These are phyloP conservation scores for Neodiprion fabricii DNA, from an alignment of 1,140 invertebrate genomes.

Conservation along the genomic window DNA sequence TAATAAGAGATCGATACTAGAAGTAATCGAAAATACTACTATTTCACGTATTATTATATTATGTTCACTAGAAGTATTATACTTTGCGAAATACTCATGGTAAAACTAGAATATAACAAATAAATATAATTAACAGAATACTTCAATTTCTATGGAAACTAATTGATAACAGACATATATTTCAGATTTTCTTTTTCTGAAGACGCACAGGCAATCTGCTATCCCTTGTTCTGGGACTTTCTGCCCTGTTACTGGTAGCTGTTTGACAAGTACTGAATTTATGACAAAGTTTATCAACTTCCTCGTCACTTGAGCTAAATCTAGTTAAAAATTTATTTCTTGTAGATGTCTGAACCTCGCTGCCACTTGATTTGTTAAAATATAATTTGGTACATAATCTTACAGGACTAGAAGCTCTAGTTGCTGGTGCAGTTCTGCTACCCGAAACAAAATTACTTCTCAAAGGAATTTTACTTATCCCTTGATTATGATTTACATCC, in stretches of 20 bases:
- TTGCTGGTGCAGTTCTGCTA: conserved; percentile 55
- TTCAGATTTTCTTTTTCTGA: conserved; percentile 40
- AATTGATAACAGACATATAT: conserved; percentile 5
- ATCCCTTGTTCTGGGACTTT: conserved; percentile 30
- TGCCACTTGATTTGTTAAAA: conserved; percentile 30
- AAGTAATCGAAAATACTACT: background rate
- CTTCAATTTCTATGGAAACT: background rate
- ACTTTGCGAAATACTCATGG: background rate
- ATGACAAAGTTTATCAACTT: conserved; percentile 53
- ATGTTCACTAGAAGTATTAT: background rate
- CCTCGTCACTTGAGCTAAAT: conserved; percentile 53
- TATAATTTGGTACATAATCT: conserved; percentile 35
- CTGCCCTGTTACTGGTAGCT: conserved; percentile 25
- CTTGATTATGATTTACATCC: conserved; percentile 59
- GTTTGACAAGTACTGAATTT: conserved; percentile 45
- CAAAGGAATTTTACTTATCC: conserved; percentile 53
- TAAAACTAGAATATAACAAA: conserved; percentile 8
- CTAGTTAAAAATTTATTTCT: conserved; percentile 32
- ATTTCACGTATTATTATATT: background rate
- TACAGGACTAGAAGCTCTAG: conserved; percentile 54
- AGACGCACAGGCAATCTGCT: conserved; percentile 45
- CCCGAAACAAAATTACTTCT: conserved; percentile 43
- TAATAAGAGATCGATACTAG: background rate
- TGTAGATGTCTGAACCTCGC: conserved; percentile 25
- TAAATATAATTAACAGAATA: conserved; percentile 5